Evolutionary conservation across 2,797 vertebrate species (phyloP).

Genomic region (Brachymystax lenok): DNA sequence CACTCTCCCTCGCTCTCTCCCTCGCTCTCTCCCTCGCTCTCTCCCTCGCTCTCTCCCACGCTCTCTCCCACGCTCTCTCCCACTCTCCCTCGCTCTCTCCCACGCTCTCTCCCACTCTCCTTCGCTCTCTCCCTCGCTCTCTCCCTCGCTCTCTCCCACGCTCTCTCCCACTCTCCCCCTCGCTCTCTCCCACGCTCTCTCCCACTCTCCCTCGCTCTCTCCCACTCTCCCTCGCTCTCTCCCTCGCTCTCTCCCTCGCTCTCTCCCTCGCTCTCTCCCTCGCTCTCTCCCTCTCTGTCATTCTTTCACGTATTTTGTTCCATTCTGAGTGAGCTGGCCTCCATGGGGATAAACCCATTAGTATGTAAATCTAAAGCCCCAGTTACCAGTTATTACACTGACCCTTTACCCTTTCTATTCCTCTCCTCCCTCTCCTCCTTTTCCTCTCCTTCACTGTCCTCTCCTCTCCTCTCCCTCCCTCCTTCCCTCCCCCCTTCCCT

Average conservation of each 20-base stretch:
- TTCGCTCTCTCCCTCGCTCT: conserved; percentile 1
- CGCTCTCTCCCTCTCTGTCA: neutral
- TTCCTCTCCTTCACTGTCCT: conserved; percentile 45
- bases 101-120: neutral
- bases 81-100: neutral
- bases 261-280: conserved; percentile 29
- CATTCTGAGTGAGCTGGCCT: conserved; percentile 29
- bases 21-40: conserved; percentile 2
- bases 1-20: neutral
- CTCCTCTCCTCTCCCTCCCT: conserved; percentile 7
- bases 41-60: too few relatives aligned
- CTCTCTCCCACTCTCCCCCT: neutral
- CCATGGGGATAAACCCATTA: conserved; percentile 73
- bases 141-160: neutral
- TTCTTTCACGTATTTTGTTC: neutral
- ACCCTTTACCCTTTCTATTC: conserved; percentile 61
- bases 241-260: conserved; percentile 7
- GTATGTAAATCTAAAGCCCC: conserved; percentile 78
- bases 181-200: neutral
- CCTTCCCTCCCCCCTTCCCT: neutral
- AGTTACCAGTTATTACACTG: conserved; percentile 74
- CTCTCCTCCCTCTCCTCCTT: conserved; percentile 79
- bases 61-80: neutral
- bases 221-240: conserved; percentile 18
- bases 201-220: neutral